phyloP scores from a whole-genome alignment of 1,140 invertebrate genomes.

The Orius insidiosus region DNA sequence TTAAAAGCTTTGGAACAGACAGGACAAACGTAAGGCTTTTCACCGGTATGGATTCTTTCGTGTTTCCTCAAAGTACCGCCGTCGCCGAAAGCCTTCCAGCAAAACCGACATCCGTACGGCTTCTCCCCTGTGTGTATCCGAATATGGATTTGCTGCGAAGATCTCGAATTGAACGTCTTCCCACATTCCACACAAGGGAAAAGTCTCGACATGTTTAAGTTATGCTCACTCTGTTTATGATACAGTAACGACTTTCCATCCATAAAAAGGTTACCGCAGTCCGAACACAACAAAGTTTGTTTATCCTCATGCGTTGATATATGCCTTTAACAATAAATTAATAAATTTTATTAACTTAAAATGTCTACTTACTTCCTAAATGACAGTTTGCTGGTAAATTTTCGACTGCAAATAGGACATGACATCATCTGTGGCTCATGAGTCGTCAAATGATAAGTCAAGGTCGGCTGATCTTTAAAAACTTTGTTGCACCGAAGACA shows the following conservation, averaged over 20 bases:
- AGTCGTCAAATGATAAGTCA: constrained; percentile 48
- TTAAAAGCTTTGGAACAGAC: constrained; percentile 76
- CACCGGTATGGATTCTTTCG: constrained; percentile 91
- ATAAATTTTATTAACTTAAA: neutral
- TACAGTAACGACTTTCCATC: constrained; percentile 49
- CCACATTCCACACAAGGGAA: constrained; percentile 73
- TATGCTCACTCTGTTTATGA: constrained; percentile 30
- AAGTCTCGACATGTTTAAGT: constrained; percentile 38
- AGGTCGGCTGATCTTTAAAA: constrained; percentile 45
- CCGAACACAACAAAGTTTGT: constrained; percentile 32
- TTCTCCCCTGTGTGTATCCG: constrained; percentile 70
- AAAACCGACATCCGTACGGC: constrained; percentile 87
- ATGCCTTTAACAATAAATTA: constrained; percentile 18
- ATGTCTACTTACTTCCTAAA: neutral
- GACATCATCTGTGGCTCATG: constrained; percentile 21
- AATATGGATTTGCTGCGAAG: constrained; percentile 59
- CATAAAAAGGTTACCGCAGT: constrained; percentile 51
- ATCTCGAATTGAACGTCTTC: constrained; percentile 63
- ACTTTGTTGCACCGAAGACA: constrained; percentile 40
- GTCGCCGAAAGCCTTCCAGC: constrained; percentile 96
- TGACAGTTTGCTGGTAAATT: neutral
- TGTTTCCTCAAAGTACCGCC: constrained; percentile 93
- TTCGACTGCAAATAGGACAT: constrained; percentile 2
- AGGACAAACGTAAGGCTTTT: constrained; percentile 91
- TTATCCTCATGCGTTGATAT: constrained; percentile 20